phyloP scores from a whole-genome alignment of 2,113 vertebrate species.

The Tyrannus savana region DNA sequence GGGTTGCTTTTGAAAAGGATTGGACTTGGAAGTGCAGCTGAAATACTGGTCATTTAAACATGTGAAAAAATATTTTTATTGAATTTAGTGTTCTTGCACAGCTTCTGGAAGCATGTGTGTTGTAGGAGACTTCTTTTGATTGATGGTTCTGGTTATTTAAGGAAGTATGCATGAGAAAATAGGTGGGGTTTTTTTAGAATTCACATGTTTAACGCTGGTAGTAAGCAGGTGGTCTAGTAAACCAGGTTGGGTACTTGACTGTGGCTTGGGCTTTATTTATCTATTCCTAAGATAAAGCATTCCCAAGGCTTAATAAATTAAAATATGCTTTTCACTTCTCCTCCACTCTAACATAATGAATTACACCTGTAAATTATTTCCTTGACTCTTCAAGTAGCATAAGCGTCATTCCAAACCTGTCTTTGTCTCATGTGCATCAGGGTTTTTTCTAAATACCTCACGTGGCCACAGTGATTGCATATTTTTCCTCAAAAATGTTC shows the following conservation, averaged over 20 bases:
- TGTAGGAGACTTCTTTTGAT: not conserved
- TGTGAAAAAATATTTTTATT: not conserved
- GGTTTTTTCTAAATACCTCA: not conserved
- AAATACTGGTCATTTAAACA: not conserved
- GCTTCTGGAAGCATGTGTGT: not conserved
- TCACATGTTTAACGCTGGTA: not conserved
- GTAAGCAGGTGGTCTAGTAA: not conserved
- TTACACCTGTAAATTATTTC: not conserved
- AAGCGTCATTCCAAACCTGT: not conserved
- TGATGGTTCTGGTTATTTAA: not conserved
- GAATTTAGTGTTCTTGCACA: not conserved
- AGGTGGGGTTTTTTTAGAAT: not conserved
- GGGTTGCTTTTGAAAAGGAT: not conserved
- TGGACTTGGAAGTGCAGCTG: not conserved
- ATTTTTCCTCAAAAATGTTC: not conserved
- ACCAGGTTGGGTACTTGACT: not conserved
- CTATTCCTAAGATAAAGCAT: not conserved
- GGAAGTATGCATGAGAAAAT: not conserved
- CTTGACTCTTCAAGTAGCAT: not conserved
- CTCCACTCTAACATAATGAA: not conserved
- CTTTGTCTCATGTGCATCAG: not conserved
- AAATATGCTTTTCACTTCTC: not conserved
- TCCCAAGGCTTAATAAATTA: not conserved
- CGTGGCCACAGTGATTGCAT: fast-evolving
- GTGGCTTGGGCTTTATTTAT: not conserved